phyloP scores from a whole-genome alignment of 2,888 invertebrate species.

The Argyra leucocephala region DNA sequence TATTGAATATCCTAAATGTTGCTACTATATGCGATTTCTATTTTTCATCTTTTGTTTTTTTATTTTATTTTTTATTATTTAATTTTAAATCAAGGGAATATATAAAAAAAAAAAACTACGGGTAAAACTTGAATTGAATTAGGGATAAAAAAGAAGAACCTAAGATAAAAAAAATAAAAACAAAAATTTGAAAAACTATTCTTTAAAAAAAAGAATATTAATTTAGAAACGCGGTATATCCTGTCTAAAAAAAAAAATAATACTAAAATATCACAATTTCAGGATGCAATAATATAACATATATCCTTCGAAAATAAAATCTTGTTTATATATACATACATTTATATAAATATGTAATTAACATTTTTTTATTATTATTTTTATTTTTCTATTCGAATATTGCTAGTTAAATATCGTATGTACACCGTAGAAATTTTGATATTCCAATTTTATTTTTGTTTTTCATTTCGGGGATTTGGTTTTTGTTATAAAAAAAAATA shows the following conservation, averaged over 20 bases:
- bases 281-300: not conserved
- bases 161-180: too few species aligned
- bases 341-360: not conserved
- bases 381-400: not conserved
- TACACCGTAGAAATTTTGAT: too few species aligned
- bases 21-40: not conserved
- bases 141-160: not conserved
- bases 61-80: not conserved
- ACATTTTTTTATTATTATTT: not conserved
- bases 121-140: not conserved
- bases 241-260: not conserved
- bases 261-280: not conserved
- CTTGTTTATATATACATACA: not conserved
- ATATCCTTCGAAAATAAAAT: too few species aligned
- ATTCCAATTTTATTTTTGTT: not conserved
- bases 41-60: not conserved
- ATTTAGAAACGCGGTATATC: too few species aligned
- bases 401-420: too few species aligned
- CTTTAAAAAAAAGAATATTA: too few species aligned
- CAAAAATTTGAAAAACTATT: too few species aligned
- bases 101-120: constrained; percentile 3
- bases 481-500: not conserved
- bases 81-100: not conserved
- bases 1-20: too few species aligned
- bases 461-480: not conserved